These are phyloP conservation scores for Protodeltote pygarga DNA, from an alignment of 2,888 invertebrate species.

Conservation along the genomic window DNA sequence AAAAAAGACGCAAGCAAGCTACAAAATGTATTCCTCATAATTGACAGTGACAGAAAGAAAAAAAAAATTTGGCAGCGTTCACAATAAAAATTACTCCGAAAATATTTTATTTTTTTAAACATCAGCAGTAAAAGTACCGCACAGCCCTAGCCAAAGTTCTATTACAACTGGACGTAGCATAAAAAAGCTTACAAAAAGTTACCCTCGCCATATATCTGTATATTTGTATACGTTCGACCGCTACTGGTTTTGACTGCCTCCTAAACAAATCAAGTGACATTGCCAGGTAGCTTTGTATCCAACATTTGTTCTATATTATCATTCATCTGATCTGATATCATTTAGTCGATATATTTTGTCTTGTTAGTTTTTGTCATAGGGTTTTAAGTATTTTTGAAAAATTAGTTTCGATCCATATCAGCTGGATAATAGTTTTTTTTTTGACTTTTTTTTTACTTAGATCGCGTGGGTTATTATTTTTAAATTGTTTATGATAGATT, in stretches of 20 bases:
- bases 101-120: not conserved
- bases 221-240: constrained; percentile 73
- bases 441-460: too few relatives aligned
- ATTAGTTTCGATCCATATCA: constrained; percentile 4
- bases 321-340: constrained; percentile 81
- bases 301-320: constrained; percentile 82
- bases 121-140: constrained; percentile 12
- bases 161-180: constrained; percentile 76
- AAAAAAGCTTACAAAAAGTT: constrained; percentile 81
- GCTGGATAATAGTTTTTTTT: not conserved
- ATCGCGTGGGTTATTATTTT: too few relatives aligned
- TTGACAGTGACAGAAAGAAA: not conserved
- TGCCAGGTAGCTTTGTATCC: constrained; percentile 80
- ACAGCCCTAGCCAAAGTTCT: constrained; percentile 71
- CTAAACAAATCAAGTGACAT: constrained; percentile 86
- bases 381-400: constrained; percentile 16
- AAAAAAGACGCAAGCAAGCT: too few relatives aligned
- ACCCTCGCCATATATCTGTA: constrained; percentile 65
- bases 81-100: not conserved
- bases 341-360: constrained; percentile 50
- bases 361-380: constrained; percentile 25
- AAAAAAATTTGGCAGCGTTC: not conserved
- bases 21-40: too few relatives aligned
- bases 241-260: constrained; percentile 85
- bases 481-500: too few relatives aligned